Conservation (phyloP, 2,888 invertebrate species). For the Callyntrura guangdongensis region DNA sequence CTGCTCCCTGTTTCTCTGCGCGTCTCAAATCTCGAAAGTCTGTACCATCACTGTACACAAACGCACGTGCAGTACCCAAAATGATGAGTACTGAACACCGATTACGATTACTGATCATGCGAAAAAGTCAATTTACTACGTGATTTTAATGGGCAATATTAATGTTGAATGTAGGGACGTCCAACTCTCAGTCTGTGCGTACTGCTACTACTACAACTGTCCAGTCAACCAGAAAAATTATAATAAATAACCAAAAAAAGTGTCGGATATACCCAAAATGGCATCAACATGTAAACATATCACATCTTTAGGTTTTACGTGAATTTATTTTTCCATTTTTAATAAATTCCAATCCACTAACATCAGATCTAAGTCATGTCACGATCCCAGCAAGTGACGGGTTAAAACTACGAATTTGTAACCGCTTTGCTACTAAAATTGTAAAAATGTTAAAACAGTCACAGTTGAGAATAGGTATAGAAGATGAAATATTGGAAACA, state of each 20-base stretch:
- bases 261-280: slow-evolving; percentile 49
- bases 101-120: slow-evolving; percentile 37
- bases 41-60: background rate
- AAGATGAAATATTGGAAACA: slow-evolving; percentile 68
- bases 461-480: background rate
- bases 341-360: slow-evolving; percentile 44
- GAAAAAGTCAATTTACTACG: slow-evolving; percentile 52
- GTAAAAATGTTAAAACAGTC: slow-evolving; percentile 47
- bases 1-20: background rate
- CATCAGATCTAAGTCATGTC: slow-evolving; percentile 64
- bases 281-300: background rate
- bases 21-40: background rate
- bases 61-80: slow-evolving; percentile 1
- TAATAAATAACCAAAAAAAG: slow-evolving; percentile 5
- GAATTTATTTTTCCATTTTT: slow-evolving; percentile 15
- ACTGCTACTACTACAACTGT: background rate
- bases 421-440: slow-evolving; percentile 42
- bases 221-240: slow-evolving; percentile 18
- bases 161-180: slow-evolving; percentile 23
- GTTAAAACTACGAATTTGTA: slow-evolving; percentile 61
- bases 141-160: slow-evolving; percentile 57
- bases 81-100: slow-evolving; percentile 9
- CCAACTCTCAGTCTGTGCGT: background rate
- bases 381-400: slow-evolving; percentile 69
- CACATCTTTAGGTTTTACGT: slow-evolving; percentile 2